phyloP scores from a whole-genome alignment of 2,113 vertebrate species.

The Alces alces region DNA sequence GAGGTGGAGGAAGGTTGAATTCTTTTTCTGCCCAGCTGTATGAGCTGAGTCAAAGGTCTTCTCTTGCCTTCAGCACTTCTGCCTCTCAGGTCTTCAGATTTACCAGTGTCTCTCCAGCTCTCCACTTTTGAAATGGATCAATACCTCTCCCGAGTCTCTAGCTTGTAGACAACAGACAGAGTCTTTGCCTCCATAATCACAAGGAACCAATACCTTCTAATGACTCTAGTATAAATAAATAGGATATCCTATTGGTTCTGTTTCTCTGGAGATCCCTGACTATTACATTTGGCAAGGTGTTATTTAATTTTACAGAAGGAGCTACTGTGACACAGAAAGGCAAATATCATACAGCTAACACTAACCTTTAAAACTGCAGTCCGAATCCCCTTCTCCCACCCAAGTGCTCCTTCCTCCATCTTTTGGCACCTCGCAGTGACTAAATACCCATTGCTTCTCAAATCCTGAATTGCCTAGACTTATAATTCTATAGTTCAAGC shows the following conservation, averaged over 20 bases:
- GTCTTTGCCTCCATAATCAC: not conserved
- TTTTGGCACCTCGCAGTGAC: not conserved
- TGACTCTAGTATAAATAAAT: not conserved
- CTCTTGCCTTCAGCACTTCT: not conserved
- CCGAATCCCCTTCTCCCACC: not conserved
- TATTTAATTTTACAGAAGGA: conserved; percentile 15
- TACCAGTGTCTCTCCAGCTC: not conserved
- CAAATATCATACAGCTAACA: not conserved
- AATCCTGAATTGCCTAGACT: not conserved
- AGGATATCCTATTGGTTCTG: not conserved
- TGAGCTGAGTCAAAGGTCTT: not conserved
- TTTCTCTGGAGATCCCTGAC: not conserved
- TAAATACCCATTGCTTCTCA: not conserved
- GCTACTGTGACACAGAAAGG: not conserved
- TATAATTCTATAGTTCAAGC: not conserved
- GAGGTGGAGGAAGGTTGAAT: not conserved
- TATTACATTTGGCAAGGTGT: not conserved
- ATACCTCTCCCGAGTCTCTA: not conserved
- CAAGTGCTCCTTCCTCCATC: not conserved
- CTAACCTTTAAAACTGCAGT: not conserved
- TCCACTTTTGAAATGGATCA: not conserved
- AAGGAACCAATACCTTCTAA: not conserved
- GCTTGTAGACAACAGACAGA: not conserved
- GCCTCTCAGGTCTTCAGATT: not conserved
- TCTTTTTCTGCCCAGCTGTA: not conserved